Evolutionary conservation across 2,113 vertebrate species (phyloP).

Genomic region (Chionodraco myersi): DNA sequence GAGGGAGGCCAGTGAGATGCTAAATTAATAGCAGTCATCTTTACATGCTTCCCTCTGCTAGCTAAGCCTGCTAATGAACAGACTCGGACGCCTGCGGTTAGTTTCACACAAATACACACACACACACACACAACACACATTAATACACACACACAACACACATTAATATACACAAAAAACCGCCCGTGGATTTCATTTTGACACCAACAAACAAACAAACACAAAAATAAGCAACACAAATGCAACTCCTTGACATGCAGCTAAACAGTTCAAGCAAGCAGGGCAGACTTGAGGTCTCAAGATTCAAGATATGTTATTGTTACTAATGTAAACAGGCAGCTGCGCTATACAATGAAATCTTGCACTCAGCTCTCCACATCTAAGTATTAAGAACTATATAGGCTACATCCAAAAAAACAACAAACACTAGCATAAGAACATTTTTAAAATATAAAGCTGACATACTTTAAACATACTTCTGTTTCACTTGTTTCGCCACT

Average conservation of each 20-base stretch:
- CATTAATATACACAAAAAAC: slow-evolving; percentile 23
- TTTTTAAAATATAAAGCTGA: too few species aligned
- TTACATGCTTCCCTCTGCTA: slow-evolving; percentile 75
- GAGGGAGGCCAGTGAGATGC: slow-evolving; percentile 71
- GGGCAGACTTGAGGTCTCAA: slow-evolving; percentile 20
- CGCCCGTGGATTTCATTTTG: slow-evolving; percentile 52
- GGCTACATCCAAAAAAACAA: too few species aligned
- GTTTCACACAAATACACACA: slow-evolving; percentile 50
- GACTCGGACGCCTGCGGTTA: slow-evolving; percentile 73
- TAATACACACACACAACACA: slow-evolving; percentile 3
- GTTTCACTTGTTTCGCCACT: slow-evolving; percentile 28
- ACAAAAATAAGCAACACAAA: slow-evolving; percentile 15
- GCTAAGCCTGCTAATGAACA: slow-evolving; percentile 81
- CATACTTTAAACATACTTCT: background rate
- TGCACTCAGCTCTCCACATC: too few species aligned
- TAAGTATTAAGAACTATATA: too few species aligned
- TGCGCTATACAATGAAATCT: too few species aligned
- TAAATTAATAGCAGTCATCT: slow-evolving; percentile 82
- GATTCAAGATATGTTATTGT: too few species aligned
- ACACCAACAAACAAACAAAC: slow-evolving; percentile 6
- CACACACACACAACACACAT: background rate
- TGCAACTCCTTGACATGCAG: slow-evolving; percentile 8
- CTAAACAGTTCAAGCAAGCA: slow-evolving; percentile 15
- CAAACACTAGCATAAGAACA: too few species aligned
- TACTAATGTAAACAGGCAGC: too few species aligned